These are phyloP conservation scores for Daboia siamensis DNA, from an alignment of 2,113 vertebrate genomes.

Conservation along the genomic window DNA sequence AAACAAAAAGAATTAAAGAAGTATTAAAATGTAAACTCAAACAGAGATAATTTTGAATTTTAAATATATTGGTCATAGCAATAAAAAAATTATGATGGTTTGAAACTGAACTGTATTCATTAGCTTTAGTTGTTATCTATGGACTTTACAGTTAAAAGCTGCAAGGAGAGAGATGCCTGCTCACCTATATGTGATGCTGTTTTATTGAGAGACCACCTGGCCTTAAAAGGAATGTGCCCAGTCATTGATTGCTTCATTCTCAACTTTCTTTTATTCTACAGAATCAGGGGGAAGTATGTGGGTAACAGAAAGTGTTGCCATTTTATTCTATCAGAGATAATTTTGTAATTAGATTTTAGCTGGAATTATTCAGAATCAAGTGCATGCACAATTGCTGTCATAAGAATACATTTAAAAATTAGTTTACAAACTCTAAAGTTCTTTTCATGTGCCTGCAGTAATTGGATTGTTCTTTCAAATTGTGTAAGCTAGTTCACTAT, in stretches of 20 bases:
- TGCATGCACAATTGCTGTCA: background rate
- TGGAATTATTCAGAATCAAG: background rate
- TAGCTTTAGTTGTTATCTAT: background rate
- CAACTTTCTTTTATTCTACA: background rate
- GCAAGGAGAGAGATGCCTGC: background rate
- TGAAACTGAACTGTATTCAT: background rate
- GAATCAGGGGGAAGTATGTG: background rate
- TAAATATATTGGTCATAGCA: background rate
- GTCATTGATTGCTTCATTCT: background rate
- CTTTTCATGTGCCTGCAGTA: background rate
- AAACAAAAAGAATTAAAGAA: background rate
- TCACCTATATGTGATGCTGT: background rate
- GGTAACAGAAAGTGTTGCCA: background rate
- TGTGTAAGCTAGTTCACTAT: background rate
- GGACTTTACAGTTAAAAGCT: background rate
- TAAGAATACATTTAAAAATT: background rate
- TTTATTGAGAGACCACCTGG: background rate
- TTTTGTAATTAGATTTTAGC: background rate
- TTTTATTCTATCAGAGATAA: background rate
- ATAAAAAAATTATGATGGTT: background rate
- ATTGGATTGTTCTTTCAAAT: background rate
- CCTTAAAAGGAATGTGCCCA: background rate
- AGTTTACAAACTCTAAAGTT: background rate
- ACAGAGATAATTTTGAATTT: background rate
- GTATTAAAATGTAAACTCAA: background rate